A percentile compares a stretch with the other conserved stretches of the same genome.
Conservation (phyloP, 2,113 vertebrate species). For the Puffinus mauretanicus region DNA sequence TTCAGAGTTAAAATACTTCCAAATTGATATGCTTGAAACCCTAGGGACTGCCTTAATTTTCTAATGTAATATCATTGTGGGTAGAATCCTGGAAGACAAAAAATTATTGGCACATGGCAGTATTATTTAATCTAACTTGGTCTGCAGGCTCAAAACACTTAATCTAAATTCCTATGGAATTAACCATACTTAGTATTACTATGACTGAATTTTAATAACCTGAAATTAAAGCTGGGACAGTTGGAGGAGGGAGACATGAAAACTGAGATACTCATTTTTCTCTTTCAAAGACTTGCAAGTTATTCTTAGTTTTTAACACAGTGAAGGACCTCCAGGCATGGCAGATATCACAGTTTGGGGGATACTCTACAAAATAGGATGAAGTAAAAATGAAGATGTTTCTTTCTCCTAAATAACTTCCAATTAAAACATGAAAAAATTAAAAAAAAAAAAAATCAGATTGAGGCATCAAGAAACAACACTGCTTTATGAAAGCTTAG, state of each 20-base stretch:
- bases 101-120: neutral
- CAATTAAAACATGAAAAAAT: neutral
- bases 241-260: neutral
- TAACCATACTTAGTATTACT: slow-evolving; percentile 10
- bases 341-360: neutral
- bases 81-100: slow-evolving; percentile 29
- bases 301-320: neutral
- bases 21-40: slow-evolving; percentile 25
- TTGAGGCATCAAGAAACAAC: neutral
- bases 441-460: neutral
- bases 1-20: slow-evolving; percentile 41
- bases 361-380: neutral
- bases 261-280: neutral
- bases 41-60: slow-evolving; percentile 41
- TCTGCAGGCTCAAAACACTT: slow-evolving; percentile 35
- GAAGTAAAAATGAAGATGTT: neutral
- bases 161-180: slow-evolving; percentile 21
- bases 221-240: neutral
- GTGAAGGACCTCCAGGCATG: neutral
- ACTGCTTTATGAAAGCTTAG: neutral
- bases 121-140: slow-evolving; percentile 31
- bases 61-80: neutral
- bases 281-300: neutral
- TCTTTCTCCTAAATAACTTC: neutral
- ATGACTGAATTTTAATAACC: slow-evolving; percentile 21